Base-by-base conservation (phyloP, 2,797 vertebrate species). In the Atherinosoma microstoma region DNA sequence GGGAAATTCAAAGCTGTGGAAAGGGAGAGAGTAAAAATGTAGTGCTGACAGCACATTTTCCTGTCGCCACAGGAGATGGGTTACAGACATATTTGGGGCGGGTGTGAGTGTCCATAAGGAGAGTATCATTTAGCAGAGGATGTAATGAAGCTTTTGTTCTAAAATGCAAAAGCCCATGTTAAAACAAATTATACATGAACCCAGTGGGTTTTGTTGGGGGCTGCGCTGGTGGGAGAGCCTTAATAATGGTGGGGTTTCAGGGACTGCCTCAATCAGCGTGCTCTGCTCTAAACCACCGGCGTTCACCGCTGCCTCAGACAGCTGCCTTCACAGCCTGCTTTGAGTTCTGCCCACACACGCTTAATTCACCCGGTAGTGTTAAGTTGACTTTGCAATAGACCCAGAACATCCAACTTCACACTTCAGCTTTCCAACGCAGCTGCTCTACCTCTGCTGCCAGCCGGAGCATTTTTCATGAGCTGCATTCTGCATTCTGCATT, bases 301-400 rank as follows among this genome's bases (percentile, higher is more conserved):
- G 24, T 36, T 64, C 60, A 65, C 65, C 73, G n/a, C 85, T 82
- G 85, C 87, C 72, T 73, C 70, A 83, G 88, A 90, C 88, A 87
- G 85, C 84, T 88, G 88, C 85, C 86, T 86, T 88, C 85, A 87
- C 89, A 90, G 89, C 85, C 87, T 69, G 88, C 80, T 80, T 77
- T 20, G 58, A 84, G 64, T 80, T 76, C 84, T 85, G 77, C 91
- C 89, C 92, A 91, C 91, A 90, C 86, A 80, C 59, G 35, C 82
- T 87, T 87, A 89, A 91, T 89, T 89, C 88, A 83, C 79, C 83
- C 77, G 10, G 84, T 70, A 73, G 72, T 77, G 83, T 87, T 87
- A 83, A 84, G 89, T 88, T 86, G 87, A 90, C 85, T 84, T 88
- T 87, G 84, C 83, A 70, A 65, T 80, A 88, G 86, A 85, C 80